Evolutionary conservation across 2,888 invertebrate genomes (phyloP), one percentile per base, ranked within the genome.

Genomic region (Quadroppia sp.): DNA sequence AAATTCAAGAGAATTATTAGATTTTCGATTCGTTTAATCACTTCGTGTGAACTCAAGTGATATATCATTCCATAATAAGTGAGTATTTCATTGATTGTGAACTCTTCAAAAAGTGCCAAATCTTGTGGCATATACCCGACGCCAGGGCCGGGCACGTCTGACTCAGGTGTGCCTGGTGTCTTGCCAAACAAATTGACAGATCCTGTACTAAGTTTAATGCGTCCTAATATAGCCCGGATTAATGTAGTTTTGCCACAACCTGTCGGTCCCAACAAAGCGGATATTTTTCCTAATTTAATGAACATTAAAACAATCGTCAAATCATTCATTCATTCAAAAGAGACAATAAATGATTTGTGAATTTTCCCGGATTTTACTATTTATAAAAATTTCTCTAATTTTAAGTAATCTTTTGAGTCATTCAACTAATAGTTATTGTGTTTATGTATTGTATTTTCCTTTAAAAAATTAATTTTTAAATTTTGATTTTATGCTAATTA

Each of bases 91-190:
- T 42, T 61, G 1, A 76, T 64, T 7, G 74, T 76, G 11, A 76
- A 72, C 25, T 74, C 64, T 9, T 64, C 32, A 59, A 59, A 71
- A 0, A 76, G 53, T 23, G 76, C 76, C 6, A 76, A 61, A 20
- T 76, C 76, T 61, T 76, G 76, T 3, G 76, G 76, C 76, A 76
- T 76, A 48, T 74, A 76, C 11, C 76, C 76, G 7, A 74, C 70
- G 17, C 75, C 75, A 50, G 42, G 25, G 4, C 74, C 76, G 2
- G 76, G 76, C 9, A 75, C 50, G 25, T 74, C 71, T 15, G 61
- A 59, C 1, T 25, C 2, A 28, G 17, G 32, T n/a, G 20, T 42
- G 2, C 74, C 71, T 3, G 75, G 75, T 45, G 11, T 45, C 2
- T 4, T 32, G 48, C 71, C 74, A 42, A 75, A 75, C 20, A 75